Evolutionary conservation across 2,888 invertebrate genomes (phyloP).

Genomic region (Dendrolimus houi): DNA sequence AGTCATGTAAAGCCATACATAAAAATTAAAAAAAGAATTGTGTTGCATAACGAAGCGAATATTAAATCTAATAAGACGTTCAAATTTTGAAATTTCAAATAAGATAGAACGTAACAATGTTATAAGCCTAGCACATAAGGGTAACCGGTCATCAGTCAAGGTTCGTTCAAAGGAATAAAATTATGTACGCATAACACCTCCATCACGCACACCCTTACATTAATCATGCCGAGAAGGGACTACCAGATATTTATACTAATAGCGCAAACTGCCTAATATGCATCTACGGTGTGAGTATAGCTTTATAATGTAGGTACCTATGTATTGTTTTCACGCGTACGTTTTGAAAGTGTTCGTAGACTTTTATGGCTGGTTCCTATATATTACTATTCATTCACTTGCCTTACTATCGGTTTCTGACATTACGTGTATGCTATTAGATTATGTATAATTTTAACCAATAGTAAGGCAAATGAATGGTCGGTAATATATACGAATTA

Average conservation of each 20-base stretch:
- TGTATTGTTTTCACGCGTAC: not conserved
- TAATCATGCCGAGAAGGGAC: constrained; percentile 35
- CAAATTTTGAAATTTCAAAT: not conserved
- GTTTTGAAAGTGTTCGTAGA: too few relatives aligned
- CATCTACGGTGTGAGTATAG: not conserved
- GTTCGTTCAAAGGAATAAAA: constrained; percentile 40
- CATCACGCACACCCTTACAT: constrained; percentile 37
- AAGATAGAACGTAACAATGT: not conserved
- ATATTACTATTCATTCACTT: too few relatives aligned
- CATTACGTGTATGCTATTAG: too few relatives aligned
- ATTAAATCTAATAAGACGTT: not conserved
- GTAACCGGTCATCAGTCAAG: constrained; percentile 38
- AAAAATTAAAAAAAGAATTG: too few relatives aligned
- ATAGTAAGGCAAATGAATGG: too few relatives aligned
- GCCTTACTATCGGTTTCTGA: too few relatives aligned
- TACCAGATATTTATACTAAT: constrained; percentile 18
- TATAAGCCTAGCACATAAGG: constrained; percentile 5
- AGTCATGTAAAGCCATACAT: too few relatives aligned
- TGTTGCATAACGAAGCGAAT: too few relatives aligned
- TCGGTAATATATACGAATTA: too few relatives aligned
- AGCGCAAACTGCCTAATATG: constrained; percentile 5
- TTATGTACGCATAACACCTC: constrained; percentile 44
- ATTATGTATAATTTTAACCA: too few relatives aligned
- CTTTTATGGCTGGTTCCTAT: too few relatives aligned
- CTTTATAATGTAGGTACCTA: not conserved